A percentile compares a stretch with the other conserved stretches of the same genome.
Evolutionary conservation across 2,797 vertebrate species (phyloP).

Genomic region (Cheirogaleus major): DNA sequence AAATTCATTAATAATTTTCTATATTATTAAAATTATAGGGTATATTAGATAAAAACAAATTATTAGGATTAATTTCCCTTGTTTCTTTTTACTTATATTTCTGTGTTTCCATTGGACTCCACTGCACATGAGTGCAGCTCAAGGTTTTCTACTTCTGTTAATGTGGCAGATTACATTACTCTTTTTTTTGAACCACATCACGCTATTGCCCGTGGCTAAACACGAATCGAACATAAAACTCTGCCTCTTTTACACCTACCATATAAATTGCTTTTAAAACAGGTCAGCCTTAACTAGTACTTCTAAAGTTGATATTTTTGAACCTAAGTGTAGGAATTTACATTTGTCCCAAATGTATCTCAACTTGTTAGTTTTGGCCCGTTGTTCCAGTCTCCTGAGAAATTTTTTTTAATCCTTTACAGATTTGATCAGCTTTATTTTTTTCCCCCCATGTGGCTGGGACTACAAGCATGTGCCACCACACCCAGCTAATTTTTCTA

Average conservation of each 20-base stretch:
- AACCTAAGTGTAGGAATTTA: slow-evolving; percentile 19
- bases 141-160: neutral
- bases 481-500: too few relatives aligned
- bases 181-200: neutral
- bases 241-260: neutral
- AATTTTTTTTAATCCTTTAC: neutral
- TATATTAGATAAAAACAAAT: neutral
- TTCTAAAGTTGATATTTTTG: neutral
- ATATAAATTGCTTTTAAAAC: slow-evolving; percentile 47
- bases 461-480: too few relatives aligned
- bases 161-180: neutral
- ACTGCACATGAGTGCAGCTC: neutral
- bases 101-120: neutral
- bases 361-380: slow-evolving; percentile 40
- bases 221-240: neutral
- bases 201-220: neutral
- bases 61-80: slow-evolving; percentile 7
- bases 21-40: neutral
- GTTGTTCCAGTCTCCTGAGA: slow-evolving; percentile 9
- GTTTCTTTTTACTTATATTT: neutral
- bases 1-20: neutral
- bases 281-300: slow-evolving; percentile 16
- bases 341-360: slow-evolving; percentile 41
- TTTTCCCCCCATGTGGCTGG: too few relatives aligned
- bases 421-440: slow-evolving; percentile 9